Percentiles rank a stretch among this genome's conserved stretches.
Conservation (phyloP, 2,113 vertebrate genomes). For the Coreoperca whiteheadi region DNA sequence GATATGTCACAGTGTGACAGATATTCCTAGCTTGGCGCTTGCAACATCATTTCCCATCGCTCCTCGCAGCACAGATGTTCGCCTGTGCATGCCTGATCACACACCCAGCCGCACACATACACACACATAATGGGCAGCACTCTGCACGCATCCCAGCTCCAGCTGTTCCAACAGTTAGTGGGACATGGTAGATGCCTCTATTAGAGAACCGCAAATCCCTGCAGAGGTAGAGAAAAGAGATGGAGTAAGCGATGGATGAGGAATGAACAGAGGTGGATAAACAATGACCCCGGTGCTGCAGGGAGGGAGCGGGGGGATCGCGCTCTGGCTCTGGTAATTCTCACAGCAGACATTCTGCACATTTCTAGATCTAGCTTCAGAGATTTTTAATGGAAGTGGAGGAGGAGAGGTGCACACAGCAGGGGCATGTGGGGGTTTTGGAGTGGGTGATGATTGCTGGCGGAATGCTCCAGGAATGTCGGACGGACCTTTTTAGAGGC, state of each 20-base stretch:
- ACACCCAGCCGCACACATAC: neutral
- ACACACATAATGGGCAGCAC: slow-evolving; percentile 48
- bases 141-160: slow-evolving; percentile 63
- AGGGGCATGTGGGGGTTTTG: slow-evolving; percentile 24
- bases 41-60: slow-evolving; percentile 70
- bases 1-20: slow-evolving; percentile 67
- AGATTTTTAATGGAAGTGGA: slow-evolving; percentile 28
- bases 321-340: slow-evolving; percentile 48
- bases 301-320: slow-evolving; percentile 37
- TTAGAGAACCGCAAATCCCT: slow-evolving; percentile 73
- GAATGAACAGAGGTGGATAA: slow-evolving; percentile 60
- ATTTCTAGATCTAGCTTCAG: slow-evolving; percentile 65
- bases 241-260: slow-evolving; percentile 59
- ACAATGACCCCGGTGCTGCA: slow-evolving; percentile 63
- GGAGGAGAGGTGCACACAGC: slow-evolving; percentile 32
- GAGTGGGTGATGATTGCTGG: slow-evolving; percentile 65
- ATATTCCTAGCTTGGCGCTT: slow-evolving; percentile 58
- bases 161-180: slow-evolving; percentile 78
- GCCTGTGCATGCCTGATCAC: slow-evolving; percentile 40
- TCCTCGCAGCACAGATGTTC: slow-evolving; percentile 73
- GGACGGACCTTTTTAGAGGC: slow-evolving; percentile 58
- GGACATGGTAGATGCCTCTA: slow-evolving; percentile 78
- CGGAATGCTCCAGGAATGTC: slow-evolving; percentile 77
- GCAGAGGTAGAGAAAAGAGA: slow-evolving; percentile 53
- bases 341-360: slow-evolving; percentile 72